A percentile compares a stretch with the other conserved stretches of the same genome.
Evolutionary conservation across 2,797 vertebrate species (phyloP).

Genomic region (Ptychobarbus kaznakovi): DNA sequence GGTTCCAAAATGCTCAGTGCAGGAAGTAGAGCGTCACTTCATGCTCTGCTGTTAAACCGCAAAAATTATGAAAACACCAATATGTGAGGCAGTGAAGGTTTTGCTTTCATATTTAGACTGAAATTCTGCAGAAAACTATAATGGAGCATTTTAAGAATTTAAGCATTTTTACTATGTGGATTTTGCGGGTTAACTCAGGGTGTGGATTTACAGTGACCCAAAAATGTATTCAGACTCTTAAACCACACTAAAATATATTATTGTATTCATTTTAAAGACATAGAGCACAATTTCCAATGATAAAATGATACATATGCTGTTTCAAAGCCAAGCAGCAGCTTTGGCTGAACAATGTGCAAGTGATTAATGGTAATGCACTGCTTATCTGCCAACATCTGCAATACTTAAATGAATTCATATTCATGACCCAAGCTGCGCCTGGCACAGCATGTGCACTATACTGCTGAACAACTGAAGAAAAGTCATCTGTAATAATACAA

Average conservation of each 20-base stretch:
- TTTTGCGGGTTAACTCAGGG: background rate
- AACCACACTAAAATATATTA: background rate
- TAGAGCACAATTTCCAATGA: background rate
- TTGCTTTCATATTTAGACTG: background rate
- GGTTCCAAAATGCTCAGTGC: background rate
- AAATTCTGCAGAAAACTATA: background rate
- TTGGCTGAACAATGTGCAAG: slow-evolving; percentile 7
- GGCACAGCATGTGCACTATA: background rate
- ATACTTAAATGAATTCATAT: background rate
- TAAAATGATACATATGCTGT: background rate
- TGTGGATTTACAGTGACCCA: background rate
- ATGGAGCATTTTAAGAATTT: background rate
- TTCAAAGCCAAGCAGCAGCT: background rate
- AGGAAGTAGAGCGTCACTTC: slow-evolving; percentile 22
- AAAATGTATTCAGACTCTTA: background rate
- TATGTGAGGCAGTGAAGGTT: background rate
- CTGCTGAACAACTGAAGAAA: background rate
- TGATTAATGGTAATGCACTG: background rate
- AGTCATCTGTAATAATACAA: background rate
- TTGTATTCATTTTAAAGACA: background rate
- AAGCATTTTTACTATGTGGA: background rate
- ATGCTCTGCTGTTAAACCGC: slow-evolving; percentile 1
- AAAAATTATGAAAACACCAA: slow-evolving; percentile 1
- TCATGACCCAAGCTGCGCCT: background rate
- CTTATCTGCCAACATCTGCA: background rate